Conservation (phyloP, 2,797 vertebrate species). For the Lepilemur septentrionalis region DNA sequence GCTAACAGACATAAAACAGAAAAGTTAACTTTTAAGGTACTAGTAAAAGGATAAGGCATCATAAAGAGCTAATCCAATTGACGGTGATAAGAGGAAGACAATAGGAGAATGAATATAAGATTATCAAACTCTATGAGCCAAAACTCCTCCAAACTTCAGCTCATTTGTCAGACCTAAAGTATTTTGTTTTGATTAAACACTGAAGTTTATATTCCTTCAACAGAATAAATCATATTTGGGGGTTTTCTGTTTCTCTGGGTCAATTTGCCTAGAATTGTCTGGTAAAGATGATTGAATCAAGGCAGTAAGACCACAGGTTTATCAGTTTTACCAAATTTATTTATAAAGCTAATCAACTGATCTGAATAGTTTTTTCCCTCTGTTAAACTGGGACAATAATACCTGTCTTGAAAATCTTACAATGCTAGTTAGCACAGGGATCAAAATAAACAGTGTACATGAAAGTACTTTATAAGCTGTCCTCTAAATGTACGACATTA, state of each 20-base stretch:
- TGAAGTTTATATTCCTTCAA: constrained; percentile 20
- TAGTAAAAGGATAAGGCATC: background rate
- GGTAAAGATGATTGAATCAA: background rate
- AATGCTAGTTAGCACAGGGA: background rate
- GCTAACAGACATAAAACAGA: constrained; percentile 29
- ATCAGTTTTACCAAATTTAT: constrained; percentile 23
- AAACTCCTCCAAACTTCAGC: constrained; percentile 19
- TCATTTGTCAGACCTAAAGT: constrained; percentile 31
- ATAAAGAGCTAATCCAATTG: background rate
- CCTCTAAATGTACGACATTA: constrained; percentile 10
- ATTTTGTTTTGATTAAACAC: constrained; percentile 21
- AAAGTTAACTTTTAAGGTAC: constrained; percentile 28
- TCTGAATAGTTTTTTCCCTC: background rate
- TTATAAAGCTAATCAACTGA: constrained; percentile 37
- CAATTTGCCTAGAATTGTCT: background rate
- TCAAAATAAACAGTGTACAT: constrained; percentile 34
- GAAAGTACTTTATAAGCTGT: background rate
- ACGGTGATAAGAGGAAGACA: background rate
- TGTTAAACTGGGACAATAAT: constrained; percentile 1
- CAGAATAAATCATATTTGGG: background rate
- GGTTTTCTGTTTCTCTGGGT: background rate
- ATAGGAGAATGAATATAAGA: background rate
- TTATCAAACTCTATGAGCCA: background rate
- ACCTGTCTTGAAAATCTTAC: background rate
- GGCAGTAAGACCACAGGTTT: background rate